These are phyloP conservation scores for Timema cristinae DNA, from an alignment of 2,888 invertebrate genomes.

Conservation along the genomic window DNA sequence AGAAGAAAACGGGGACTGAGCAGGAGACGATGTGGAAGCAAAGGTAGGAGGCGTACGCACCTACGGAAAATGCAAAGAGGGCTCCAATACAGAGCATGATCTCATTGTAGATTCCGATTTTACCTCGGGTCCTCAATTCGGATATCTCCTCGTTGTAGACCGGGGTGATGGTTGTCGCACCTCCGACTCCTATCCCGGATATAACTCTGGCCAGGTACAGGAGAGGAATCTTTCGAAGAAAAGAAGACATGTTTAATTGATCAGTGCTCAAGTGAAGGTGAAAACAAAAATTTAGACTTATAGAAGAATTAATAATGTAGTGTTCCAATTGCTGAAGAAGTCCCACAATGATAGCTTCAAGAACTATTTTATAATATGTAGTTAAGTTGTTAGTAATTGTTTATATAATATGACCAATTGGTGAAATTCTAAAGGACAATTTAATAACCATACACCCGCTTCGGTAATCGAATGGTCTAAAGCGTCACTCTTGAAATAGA, in stretches of 20 bases:
- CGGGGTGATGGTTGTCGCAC: background rate
- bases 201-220: slow-evolving; percentile 3
- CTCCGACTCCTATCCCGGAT: background rate
- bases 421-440: too few relatives aligned
- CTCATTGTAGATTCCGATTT: background rate
- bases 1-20: background rate
- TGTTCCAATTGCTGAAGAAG: too few relatives aligned
- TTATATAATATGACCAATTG: too few relatives aligned
- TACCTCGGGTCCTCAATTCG: background rate
- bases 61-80: background rate
- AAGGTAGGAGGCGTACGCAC: background rate
- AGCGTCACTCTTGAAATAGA: too few relatives aligned
- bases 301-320: too few relatives aligned
- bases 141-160: slow-evolving; percentile 11
- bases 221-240: slow-evolving; percentile 6
- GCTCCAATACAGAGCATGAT: slow-evolving; percentile 1
- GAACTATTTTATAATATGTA: too few relatives aligned
- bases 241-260: background rate
- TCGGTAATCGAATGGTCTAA: too few relatives aligned
- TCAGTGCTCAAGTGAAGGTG: too few relatives aligned
- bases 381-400: too few relatives aligned
- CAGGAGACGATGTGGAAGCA: slow-evolving; percentile 5
- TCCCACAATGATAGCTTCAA: too few relatives aligned
- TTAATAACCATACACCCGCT: too few relatives aligned
- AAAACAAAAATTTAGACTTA: too few relatives aligned